Conservation (phyloP, 1,140 invertebrate species). For the Drosophila parabipectinata region DNA sequence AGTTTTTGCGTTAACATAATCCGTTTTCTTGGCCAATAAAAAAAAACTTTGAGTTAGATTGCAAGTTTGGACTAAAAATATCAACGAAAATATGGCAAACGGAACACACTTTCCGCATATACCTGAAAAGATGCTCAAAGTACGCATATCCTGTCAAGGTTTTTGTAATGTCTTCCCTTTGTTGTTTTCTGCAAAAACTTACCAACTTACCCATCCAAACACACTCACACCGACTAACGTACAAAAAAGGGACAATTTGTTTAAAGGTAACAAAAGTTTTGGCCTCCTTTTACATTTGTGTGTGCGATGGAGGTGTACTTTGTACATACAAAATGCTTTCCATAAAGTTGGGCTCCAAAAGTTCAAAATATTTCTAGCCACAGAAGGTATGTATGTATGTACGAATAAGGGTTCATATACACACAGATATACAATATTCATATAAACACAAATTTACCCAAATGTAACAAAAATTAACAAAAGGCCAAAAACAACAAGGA, state of each 20-base stretch:
- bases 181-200: constrained; percentile 37
- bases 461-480: constrained; percentile 63
- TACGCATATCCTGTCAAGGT: constrained; percentile 67
- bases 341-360: constrained; percentile 71
- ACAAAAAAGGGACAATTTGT: constrained; percentile 70
- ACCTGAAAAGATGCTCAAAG: constrained; percentile 54
- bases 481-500: constrained; percentile 67
- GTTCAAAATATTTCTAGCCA: constrained; percentile 67
- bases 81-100: constrained; percentile 71
- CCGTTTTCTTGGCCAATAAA: constrained; percentile 14
- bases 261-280: constrained; percentile 76
- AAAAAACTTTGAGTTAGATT: constrained; percentile 14
- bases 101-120: constrained; percentile 2
- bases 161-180: constrained; percentile 62
- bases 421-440: constrained; percentile 40
- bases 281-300: constrained; percentile 43
- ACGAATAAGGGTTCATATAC: not conserved
- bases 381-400: not conserved
- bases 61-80: constrained; percentile 66
- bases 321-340: constrained; percentile 49
- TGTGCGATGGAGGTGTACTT: not conserved
- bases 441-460: constrained; percentile 22
- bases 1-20: constrained; percentile 2
- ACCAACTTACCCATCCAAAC: constrained; percentile 10
- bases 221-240: not conserved